Conservation (phyloP, 2,888 invertebrate genomes). For the Nipponacmea schrenckii region DNA sequence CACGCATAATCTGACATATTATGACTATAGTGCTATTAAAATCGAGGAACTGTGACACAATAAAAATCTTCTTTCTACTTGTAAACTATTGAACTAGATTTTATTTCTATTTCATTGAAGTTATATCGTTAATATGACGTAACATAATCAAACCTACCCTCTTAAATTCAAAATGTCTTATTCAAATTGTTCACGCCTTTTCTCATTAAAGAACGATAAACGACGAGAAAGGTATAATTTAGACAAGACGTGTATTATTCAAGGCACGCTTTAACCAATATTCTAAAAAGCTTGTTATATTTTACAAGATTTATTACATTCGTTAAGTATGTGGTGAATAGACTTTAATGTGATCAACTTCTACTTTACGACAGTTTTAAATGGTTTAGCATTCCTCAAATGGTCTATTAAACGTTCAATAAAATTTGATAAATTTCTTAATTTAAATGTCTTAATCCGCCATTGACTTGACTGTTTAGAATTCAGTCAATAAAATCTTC, state of each 20-base stretch:
- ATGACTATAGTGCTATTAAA: too few species aligned
- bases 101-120: too few species aligned
- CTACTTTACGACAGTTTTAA: not conserved
- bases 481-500: too few species aligned
- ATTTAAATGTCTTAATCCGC: not conserved
- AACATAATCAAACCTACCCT: not conserved
- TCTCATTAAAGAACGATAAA: conserved; percentile 6
- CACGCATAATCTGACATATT: too few species aligned
- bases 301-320: not conserved
- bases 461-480: too few species aligned
- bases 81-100: too few species aligned
- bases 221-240: not conserved
- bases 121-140: too few species aligned
- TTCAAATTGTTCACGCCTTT: conserved; percentile 1
- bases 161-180: conserved; percentile 1
- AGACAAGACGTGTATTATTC: not conserved
- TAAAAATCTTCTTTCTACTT: too few species aligned
- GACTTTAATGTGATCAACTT: not conserved
- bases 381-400: not conserved
- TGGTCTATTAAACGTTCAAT: conserved; percentile 1
- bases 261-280: conserved; percentile 4
- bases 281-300: not conserved
- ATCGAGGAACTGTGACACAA: too few species aligned
- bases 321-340: not conserved
- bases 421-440: conserved; percentile 1